Evolutionary conservation across 2,888 invertebrate species (phyloP).

Genomic region (Philopedon plagiatum): DNA sequence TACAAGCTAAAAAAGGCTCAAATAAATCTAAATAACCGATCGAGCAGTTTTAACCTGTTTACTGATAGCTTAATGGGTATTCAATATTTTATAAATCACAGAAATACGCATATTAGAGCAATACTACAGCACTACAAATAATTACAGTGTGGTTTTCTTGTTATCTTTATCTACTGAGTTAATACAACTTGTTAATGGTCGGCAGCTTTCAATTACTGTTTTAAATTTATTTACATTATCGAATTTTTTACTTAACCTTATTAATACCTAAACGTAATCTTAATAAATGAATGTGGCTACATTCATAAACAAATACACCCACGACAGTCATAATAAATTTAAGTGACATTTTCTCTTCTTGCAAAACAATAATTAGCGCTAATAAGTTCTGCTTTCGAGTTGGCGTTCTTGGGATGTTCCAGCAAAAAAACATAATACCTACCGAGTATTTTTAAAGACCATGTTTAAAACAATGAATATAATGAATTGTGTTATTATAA

Average conservation of each 20-base stretch:
- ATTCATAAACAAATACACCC: conserved; percentile 6
- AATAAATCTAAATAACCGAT: no score
- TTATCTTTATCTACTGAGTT: conserved; percentile 3
- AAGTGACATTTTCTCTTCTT: conserved; percentile 9
- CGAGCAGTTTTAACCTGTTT: no score
- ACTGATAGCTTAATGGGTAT: conserved; percentile 12
- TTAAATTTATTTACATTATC: neutral
- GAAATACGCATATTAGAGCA: neutral
- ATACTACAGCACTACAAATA: neutral
- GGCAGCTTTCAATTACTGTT: conserved; percentile 11
- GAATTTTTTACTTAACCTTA: neutral
- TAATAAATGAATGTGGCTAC: neutral
- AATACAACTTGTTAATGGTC: conserved; percentile 13
- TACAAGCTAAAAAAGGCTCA: no score
- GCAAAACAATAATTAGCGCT: conserved; percentile 4
- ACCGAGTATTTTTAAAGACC: neutral
- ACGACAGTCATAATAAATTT: neutral
- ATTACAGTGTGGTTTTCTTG: neutral
- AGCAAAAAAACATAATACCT: neutral
- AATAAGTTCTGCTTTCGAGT: neutral
- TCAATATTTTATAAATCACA: neutral
- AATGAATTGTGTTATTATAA: neutral
- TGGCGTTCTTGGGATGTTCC: conserved; percentile 18
- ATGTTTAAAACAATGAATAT: conserved; percentile 1
- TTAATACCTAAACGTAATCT: neutral